phyloP scores from a whole-genome alignment of 2,113 vertebrate species.

The Okapia johnstoni region DNA sequence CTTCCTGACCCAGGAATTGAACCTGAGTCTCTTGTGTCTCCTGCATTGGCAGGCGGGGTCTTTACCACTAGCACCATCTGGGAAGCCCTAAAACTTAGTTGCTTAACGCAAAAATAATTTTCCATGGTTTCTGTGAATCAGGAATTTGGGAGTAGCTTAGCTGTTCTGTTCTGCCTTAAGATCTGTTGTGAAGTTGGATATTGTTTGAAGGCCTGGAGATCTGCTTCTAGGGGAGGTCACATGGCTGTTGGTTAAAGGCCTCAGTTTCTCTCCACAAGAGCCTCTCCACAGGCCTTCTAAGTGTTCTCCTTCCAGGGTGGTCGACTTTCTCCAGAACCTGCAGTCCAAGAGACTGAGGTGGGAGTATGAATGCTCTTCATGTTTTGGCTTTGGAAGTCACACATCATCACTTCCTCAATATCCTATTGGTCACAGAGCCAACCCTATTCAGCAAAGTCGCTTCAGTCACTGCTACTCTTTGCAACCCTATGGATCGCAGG shows the following conservation, averaged over 20 bases:
- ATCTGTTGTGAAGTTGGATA: neutral
- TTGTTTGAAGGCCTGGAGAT: neutral
- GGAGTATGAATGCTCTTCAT: neutral
- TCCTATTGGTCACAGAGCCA: neutral
- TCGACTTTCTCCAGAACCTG: neutral
- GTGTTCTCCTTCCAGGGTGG: no score
- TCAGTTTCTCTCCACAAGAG: neutral
- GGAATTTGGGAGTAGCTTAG: neutral
- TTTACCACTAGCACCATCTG: neutral
- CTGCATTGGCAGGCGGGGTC: neutral
- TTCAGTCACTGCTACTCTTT: neutral
- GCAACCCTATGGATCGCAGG: neutral
- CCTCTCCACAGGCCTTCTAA: neutral
- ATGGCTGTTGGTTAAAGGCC: neutral
- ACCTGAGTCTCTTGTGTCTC: neutral
- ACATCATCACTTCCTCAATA: neutral
- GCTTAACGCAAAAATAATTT: neutral
- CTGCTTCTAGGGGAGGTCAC: neutral
- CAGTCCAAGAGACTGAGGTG: neutral
- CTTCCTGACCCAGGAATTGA: neutral
- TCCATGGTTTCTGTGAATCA: neutral
- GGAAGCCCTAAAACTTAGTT: neutral
- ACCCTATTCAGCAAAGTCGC: neutral
- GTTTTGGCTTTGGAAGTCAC: neutral
- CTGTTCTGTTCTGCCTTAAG: neutral